phyloP scores from a whole-genome alignment of 2,888 invertebrate species.

The Rhagonycha fulva region DNA sequence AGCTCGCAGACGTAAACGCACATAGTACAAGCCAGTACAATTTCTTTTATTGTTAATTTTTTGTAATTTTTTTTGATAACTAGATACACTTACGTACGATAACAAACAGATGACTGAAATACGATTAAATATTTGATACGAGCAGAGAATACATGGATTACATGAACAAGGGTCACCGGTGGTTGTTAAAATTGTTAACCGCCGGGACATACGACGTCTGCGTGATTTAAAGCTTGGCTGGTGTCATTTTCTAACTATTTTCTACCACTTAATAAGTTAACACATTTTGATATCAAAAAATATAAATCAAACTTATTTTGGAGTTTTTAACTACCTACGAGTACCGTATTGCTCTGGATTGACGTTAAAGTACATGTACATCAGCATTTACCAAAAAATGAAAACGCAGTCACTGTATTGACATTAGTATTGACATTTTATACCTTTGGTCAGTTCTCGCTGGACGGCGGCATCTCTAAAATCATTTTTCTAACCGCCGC shows the following conservation, averaged over 20 bases:
- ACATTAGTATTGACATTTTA: slow-evolving; percentile 57
- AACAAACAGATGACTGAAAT: slow-evolving; percentile 31
- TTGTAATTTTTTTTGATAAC: slow-evolving; percentile 25
- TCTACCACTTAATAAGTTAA: slow-evolving; percentile 52
- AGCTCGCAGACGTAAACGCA: slow-evolving; percentile 32
- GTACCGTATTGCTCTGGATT: slow-evolving; percentile 59
- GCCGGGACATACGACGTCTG: slow-evolving; percentile 32
- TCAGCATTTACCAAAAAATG: slow-evolving; percentile 44
- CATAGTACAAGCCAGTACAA: slow-evolving; percentile 29
- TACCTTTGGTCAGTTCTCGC: slow-evolving; percentile 54
- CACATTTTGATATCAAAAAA: slow-evolving; percentile 57
- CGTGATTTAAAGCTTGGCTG: slow-evolving; percentile 41
- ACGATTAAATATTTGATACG: slow-evolving; percentile 30
- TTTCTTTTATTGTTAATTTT: slow-evolving; percentile 25
- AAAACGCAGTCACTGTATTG: slow-evolving; percentile 52
- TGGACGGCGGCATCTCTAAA: slow-evolving; percentile 39
- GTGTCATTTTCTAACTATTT: slow-evolving; percentile 40
- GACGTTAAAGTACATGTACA: slow-evolving; percentile 52
- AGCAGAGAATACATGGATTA: slow-evolving; percentile 30
- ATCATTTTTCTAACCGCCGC: slow-evolving; percentile 27
- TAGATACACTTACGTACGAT: slow-evolving; percentile 28
- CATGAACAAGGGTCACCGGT: slow-evolving; percentile 28
- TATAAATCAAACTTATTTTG: slow-evolving; percentile 51
- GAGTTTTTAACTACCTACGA: slow-evolving; percentile 52
- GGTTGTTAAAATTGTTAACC: slow-evolving; percentile 6